Percentiles rank a stretch among this genome's conserved stretches.
These are phyloP conservation scores for Anastrepha obliqua DNA, from an alignment of 1,140 invertebrate species.

Conservation along the genomic window DNA sequence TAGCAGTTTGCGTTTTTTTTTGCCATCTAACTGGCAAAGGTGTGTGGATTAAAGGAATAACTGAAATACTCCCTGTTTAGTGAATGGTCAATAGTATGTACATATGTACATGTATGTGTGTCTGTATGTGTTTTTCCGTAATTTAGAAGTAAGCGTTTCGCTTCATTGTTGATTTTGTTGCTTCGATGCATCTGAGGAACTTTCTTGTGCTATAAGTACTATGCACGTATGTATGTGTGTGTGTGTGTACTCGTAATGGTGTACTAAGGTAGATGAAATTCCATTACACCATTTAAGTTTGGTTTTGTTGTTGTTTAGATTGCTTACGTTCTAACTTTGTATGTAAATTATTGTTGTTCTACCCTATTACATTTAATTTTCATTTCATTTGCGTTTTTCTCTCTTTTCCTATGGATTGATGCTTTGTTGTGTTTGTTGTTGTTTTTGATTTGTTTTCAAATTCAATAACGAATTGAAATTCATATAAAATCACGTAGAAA, in stretches of 20 bases:
- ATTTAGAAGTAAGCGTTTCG: neutral
- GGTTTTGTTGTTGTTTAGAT: neutral
- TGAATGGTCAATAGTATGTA: neutral
- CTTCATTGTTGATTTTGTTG: neutral
- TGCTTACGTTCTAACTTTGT: neutral
- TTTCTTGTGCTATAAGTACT: neutral
- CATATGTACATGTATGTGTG: neutral
- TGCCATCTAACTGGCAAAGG: too few species aligned
- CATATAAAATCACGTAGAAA: conserved; percentile 51
- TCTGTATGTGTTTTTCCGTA: neutral
- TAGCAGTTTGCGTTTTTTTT: too few species aligned
- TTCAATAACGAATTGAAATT: conserved; percentile 40
- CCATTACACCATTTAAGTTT: neutral
- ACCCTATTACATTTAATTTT: conserved; percentile 12
- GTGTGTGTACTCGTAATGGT: neutral
- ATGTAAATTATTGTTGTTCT: neutral
- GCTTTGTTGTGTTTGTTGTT: neutral
- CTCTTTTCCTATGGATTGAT: neutral
- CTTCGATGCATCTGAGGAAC: neutral
- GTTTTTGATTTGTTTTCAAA: conserved; percentile 16
- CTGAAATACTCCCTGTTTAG: too few species aligned
- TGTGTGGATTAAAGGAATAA: too few species aligned
- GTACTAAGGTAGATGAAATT: neutral
- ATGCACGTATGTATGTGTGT: neutral
- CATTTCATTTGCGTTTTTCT: neutral